Base-by-base conservation (phyloP, 2,113 vertebrate genomes). In the Hippolais icterina region DNA sequence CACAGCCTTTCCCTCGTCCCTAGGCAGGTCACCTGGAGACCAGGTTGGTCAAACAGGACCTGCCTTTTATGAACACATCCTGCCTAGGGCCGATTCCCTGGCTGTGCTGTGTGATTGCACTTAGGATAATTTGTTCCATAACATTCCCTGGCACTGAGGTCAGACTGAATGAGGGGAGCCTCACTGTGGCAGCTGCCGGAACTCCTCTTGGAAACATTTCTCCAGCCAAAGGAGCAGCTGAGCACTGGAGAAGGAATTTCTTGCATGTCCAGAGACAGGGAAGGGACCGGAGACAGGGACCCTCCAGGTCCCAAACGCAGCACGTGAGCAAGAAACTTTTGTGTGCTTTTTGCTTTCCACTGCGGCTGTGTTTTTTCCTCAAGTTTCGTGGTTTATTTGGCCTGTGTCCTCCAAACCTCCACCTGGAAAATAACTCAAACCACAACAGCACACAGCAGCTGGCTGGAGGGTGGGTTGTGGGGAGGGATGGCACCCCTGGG, bases 391-490 rank as follows among this genome's bases (percentile, higher is more conserved):
- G 4, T 59, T 87, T 69, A 23, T 53, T 13, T 8, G 35, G 21
- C 27, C 12, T 37, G 24, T 2, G 4, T 59, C 41, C 64, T 89
- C 56, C 64, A 63, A 27, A 19, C 33, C 15, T 74, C 29, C 3
- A 0, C 10, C 15, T 0, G 1, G n/a, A 89, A 83, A 75, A 6
- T 10, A 54, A 63, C 37, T 82, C 57, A 41, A 68, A 59, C 35
- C 44, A 15, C 47, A 21, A 3, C 50, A 63, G 27, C 21, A 19
- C 60, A 9, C 1, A 0, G 22, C 23, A 10, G 37, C 83, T 27
- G 50, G 35, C 0, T 0, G 39, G 41, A 28, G 9, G 31, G 12
- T 16, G 53, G 44, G 12, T 21, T 5, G 12, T 1, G 22, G 24
- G 22, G 31, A 63, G n/a, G 74, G 39, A 3, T 7, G 59, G 35